phyloP scores from a whole-genome alignment of 2,888 invertebrate species.

The Lasioglossum vierecki region DNA sequence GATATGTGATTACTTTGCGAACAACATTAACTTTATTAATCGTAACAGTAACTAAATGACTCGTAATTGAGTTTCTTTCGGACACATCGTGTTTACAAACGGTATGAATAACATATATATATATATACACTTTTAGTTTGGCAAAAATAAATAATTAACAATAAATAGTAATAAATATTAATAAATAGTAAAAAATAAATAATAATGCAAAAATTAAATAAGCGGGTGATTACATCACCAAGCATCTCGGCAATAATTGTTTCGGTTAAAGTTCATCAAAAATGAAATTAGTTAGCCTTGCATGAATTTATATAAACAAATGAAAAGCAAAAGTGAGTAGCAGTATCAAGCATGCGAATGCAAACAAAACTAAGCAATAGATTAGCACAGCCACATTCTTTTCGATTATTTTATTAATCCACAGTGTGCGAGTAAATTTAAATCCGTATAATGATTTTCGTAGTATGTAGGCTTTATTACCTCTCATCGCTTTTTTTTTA shows the following conservation, averaged over 20 bases:
- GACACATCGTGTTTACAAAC: conserved; percentile 48
- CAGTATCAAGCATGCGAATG: conserved; percentile 79
- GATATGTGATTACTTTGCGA: conserved; percentile 34
- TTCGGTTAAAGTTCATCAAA: conserved; percentile 55
- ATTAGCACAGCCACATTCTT: conserved; percentile 78
- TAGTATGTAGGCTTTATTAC: conserved; percentile 78
- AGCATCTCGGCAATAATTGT: conserved; percentile 33
- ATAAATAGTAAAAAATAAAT: conserved; percentile 66
- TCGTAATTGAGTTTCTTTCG: conserved; percentile 47
- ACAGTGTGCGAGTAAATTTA: conserved; percentile 78
- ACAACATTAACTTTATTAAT: conserved; percentile 64
- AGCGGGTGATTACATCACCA: conserved; percentile 50
- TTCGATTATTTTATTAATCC: conserved; percentile 78
- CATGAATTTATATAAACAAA: conserved; percentile 71
- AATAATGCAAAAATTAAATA: conserved; percentile 63
- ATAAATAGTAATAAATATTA: conserved; percentile 65
- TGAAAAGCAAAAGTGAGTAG: conserved; percentile 80
- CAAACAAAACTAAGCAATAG: conserved; percentile 78
- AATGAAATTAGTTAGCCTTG: conserved; percentile 40
- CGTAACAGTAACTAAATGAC: conserved; percentile 50
- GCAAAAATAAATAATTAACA: conserved; percentile 65
- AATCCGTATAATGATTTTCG: conserved; percentile 76
- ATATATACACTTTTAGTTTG: conserved; percentile 62
- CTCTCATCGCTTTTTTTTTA: conserved; percentile 82
- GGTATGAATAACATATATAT: conserved; percentile 64